Evolutionary conservation across 2,797 vertebrate species (phyloP), one percentile per base, ranked within the genome.

Genomic region (Gymnoscopelus braueri): DNA sequence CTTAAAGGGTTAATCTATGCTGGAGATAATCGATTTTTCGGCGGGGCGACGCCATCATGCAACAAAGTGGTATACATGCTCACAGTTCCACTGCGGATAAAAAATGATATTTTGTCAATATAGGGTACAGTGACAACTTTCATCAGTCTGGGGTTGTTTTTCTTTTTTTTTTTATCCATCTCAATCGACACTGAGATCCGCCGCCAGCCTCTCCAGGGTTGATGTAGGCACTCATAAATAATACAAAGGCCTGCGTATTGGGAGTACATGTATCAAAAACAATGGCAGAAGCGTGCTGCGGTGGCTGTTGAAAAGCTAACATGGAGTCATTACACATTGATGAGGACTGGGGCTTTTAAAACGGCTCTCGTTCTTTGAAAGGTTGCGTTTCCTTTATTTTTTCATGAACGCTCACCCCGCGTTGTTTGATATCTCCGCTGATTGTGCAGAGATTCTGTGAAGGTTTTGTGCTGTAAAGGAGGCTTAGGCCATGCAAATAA

Each of bases 161-260:
- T 32, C 5, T 6, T 5, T 35, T 35, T 35, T 5, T 79, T 64
- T 84, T 68, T 84, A 86, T 84, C 75, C 80, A 81, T 80, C 80
- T 84, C 82, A 74, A 79, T 77, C 72, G 65, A 63, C 79, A 74
- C 77, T 83, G 71, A 81, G 63, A 82, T 82, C 74, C 71, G 60
- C 76, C 72, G 74, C 72, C 83, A 80, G 78, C 71, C 79, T 62
- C 74, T 83, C 70, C 76, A 79, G 77, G 61, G 76, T 83, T 76
- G 71, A 83, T 89, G 78, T 82, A 74, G 80, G 76, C 82, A 64
- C 67, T 67, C 82, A 85, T 93, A 84, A 93, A 94, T 93, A 91
- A 91, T 89, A 81, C 80, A 89, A 70, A 65, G 63, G 56, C 61
- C 59, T 63, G 65, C 60, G 77, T 65, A 69, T 77, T 87, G 86